Base-by-base conservation (phyloP, 2,888 invertebrate species). In the Phyto melanocephala region DNA sequence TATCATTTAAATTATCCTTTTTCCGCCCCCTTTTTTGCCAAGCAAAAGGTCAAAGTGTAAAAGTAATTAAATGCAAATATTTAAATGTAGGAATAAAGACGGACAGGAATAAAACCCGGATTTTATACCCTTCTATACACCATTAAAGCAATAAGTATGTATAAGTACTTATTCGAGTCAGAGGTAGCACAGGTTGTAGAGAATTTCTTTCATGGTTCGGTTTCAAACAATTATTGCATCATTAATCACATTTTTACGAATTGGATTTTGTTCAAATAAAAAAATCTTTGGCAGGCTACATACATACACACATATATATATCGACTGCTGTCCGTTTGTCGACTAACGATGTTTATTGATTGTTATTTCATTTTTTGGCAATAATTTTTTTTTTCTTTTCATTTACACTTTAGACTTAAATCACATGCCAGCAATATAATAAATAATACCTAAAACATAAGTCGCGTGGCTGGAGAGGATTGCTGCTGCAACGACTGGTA, bases 321-420 rank as follows among this genome's bases (percentile, higher is more conserved):
- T 79, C 81, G 78, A 54, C 71, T 78, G 75, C 81, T 81, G 81
- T 81, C 84, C 74, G 58, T 60, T 75, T 82, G 75, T 71, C 52
- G 45, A 75, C 24, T 54, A 40, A 79, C 70, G 82, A 82, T 75
- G 79, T 82, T 82, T 82, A 82, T 82, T 82, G 82, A 82, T 82
- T 65, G 82, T 79, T 71, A 75, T 79, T 78, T 75, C 45, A 65
- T 75, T 50, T 70, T 74, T 78, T 78, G 77, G 67, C 45, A 76
- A 76, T 62, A 70, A n/a, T 15, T 76, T 24, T 24, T 40, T 54
- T 8, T 42, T 56, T 17, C 33, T 37, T 15, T 56, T 13, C 40
- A 50, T 71, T 76, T 67, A 20, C 56, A 76, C 24, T 81, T 77
- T 60, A 58, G 71, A 56, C 15, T 5, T 13, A 28, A 47, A 56